Conservation (phyloP, 2,888 invertebrate genomes). For the Xanthostigma xanthostigma region DNA sequence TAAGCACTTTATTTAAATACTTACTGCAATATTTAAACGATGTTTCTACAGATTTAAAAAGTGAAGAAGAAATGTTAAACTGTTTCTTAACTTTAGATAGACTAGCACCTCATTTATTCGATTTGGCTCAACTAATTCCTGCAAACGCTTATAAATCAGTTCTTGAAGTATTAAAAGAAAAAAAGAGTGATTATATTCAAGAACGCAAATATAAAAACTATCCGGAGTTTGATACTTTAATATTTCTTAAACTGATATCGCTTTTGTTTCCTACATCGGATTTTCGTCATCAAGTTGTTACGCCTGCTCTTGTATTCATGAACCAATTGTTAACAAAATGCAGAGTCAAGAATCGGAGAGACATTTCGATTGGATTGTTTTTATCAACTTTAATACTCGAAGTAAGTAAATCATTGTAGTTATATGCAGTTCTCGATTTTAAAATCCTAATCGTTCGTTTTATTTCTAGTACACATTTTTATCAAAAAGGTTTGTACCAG, state of each 20-base stretch:
- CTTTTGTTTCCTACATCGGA: constrained; percentile 81
- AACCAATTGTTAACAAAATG: constrained; percentile 57
- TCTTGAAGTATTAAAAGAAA: constrained; percentile 55
- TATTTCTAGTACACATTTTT: constrained; percentile 49
- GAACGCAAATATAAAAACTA: constrained; percentile 36
- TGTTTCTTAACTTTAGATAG: constrained; percentile 44
- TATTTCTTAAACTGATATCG: constrained; percentile 70
- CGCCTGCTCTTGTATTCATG: constrained; percentile 71
- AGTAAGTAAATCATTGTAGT: constrained; percentile 26
- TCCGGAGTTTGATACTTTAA: constrained; percentile 52
- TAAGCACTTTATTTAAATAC: constrained; percentile 58
- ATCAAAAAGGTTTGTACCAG: constrained; percentile 70
- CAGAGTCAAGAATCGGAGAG: constrained; percentile 43
- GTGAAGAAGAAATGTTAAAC: constrained; percentile 28
- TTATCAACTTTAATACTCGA: constrained; percentile 58
- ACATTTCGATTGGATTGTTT: constrained; percentile 66
- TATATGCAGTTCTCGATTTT: not conserved
- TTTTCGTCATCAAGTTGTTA: constrained; percentile 76
- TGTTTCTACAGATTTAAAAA: constrained; percentile 30
- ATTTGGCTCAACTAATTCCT: constrained; percentile 56
- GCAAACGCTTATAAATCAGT: constrained; percentile 49
- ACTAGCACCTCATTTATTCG: constrained; percentile 42
- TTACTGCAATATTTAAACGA: constrained; percentile 66
- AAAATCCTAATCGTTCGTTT: constrained; percentile 1
- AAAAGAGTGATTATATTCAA: constrained; percentile 43